Conservation (phyloP, 2,888 invertebrate genomes). For the Hedychridium roseum region DNA sequence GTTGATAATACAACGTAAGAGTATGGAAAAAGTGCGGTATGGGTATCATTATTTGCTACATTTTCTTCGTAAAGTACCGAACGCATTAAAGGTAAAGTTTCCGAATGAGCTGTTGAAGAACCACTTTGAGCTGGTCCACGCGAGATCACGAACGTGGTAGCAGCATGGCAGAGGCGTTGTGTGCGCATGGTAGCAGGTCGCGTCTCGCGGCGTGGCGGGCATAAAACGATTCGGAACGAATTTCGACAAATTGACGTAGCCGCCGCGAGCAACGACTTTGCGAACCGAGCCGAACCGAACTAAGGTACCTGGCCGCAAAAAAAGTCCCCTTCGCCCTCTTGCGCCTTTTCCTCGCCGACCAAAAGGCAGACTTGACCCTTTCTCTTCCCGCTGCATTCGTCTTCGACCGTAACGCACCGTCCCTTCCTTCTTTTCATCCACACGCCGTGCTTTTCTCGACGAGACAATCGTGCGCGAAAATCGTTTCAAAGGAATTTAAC, state of each 20-base stretch:
- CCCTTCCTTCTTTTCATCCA: constrained; percentile 5
- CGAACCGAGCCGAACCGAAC: constrained; percentile 30
- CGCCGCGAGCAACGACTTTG: constrained; percentile 44
- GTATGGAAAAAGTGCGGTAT: too few relatives aligned
- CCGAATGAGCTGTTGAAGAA: too few relatives aligned
- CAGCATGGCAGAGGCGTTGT: constrained; percentile 42
- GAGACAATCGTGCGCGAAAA: too few relatives aligned
- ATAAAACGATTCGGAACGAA: constrained; percentile 65
- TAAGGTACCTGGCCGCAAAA: constrained; percentile 31
- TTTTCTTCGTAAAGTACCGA: too few relatives aligned
- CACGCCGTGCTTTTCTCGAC: too few relatives aligned
- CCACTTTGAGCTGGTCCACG: too few relatives aligned
- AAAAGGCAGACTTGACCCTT: background rate
- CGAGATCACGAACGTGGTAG: too few relatives aligned
- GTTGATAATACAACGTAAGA: too few relatives aligned
- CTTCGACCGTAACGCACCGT: constrained; percentile 18
- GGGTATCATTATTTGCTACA: too few relatives aligned
- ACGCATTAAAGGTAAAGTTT: too few relatives aligned
- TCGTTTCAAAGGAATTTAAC: too few relatives aligned
- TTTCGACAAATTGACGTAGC: constrained; percentile 64
- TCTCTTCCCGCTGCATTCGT: constrained; percentile 5
- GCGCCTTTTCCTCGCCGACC: background rate
- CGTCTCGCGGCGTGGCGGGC: constrained; percentile 54
- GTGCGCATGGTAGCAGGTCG: constrained; percentile 60
- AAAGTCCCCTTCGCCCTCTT: constrained; percentile 21